phyloP scores from a whole-genome alignment of 2,113 vertebrate species.

The Salminus brasiliensis region DNA sequence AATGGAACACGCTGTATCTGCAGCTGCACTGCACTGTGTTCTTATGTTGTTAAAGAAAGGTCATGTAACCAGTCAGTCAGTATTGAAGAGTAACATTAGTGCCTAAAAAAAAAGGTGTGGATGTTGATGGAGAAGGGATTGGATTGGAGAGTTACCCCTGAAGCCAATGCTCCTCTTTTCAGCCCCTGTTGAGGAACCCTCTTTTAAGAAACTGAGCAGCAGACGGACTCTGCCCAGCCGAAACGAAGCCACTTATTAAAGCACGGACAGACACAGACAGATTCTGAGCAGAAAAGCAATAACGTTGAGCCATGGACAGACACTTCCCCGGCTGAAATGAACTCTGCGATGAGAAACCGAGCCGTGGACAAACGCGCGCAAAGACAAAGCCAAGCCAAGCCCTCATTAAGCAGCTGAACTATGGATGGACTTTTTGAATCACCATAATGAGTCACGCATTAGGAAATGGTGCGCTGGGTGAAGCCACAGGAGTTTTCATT shows the following conservation, averaged over 20 bases:
- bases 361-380: conserved; percentile 58
- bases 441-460: conserved; percentile 17
- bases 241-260: conserved; percentile 66
- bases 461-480: conserved; percentile 9
- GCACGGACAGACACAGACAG: conserved; percentile 56
- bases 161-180: conserved; percentile 99
- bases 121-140: conserved; percentile 43
- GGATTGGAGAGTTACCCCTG: conserved; percentile 88
- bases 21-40: conserved; percentile 3
- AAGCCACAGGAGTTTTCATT: conserved; percentile 13
- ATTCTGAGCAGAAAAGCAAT: conserved; percentile 63
- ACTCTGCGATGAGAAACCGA: conserved; percentile 61
- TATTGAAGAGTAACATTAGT: conserved; percentile 13
- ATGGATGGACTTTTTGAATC: conserved; percentile 52
- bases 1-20: neutral
- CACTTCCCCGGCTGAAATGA: conserved; percentile 64
- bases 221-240: conserved; percentile 74
- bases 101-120: conserved; percentile 28
- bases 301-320: conserved; percentile 64
- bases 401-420: conserved; percentile 48
- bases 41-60: neutral
- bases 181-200: conserved; percentile 98
- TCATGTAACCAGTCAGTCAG: neutral
- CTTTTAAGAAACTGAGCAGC: conserved; percentile 99
- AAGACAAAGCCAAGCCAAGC: conserved; percentile 47